A percentile compares a stretch with the other conserved stretches of the same genome.
phyloP scores from a whole-genome alignment of 2,797 vertebrate species.

The Onychomys torridus region DNA sequence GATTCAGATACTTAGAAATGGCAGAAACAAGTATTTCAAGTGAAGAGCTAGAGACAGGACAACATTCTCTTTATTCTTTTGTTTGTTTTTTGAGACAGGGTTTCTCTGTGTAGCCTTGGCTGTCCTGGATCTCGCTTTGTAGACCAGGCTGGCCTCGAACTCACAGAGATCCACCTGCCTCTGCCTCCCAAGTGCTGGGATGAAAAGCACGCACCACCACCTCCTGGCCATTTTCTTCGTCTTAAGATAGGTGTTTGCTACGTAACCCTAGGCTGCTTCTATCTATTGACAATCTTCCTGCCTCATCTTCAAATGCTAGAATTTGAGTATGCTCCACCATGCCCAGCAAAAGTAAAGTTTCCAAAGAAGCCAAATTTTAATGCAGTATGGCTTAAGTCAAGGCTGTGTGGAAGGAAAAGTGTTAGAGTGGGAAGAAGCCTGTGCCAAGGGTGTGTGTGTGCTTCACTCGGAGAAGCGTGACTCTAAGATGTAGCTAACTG shows the following conservation, averaged over 20 bases:
- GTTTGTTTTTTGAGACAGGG: background rate
- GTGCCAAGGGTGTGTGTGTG: slow-evolving; percentile 8
- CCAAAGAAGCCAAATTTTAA: slow-evolving; percentile 60
- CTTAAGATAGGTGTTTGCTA: background rate
- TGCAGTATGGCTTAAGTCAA: slow-evolving; percentile 17
- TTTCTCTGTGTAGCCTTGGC: background rate
- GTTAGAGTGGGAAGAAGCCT: background rate
- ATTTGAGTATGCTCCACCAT: background rate
- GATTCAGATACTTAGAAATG: slow-evolving; percentile 39
- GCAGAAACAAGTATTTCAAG: slow-evolving; percentile 62
- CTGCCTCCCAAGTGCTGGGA: background rate
- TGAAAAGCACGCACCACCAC: background rate
- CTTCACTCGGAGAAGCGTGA: slow-evolving; percentile 52
- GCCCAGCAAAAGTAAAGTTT: background rate
- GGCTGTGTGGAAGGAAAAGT: background rate
- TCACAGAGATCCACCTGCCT: background rate
- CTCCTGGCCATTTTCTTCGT: background rate
- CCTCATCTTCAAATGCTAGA: background rate
- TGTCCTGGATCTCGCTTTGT: background rate
- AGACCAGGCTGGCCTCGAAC: background rate
- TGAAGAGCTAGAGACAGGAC: background rate
- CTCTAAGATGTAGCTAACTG: slow-evolving; percentile 51
- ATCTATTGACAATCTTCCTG: background rate
- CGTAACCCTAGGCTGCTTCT: background rate
- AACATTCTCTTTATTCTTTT: background rate